Evolutionary conservation across 2,797 vertebrate species (phyloP).

Genomic region (Poecile montanus): DNA sequence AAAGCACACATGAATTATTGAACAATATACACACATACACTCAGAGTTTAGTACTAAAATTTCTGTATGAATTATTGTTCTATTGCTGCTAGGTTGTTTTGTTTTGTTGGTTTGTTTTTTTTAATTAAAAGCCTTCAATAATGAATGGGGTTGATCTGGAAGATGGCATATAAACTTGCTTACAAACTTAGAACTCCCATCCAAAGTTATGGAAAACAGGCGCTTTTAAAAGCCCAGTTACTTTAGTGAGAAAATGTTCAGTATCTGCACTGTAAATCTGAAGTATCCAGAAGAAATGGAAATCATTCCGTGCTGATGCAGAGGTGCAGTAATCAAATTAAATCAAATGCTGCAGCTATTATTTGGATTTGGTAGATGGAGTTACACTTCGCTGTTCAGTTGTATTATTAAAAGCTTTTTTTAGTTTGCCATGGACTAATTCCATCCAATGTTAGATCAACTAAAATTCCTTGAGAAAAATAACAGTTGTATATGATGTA

Average conservation of each 20-base stretch:
- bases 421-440: neutral
- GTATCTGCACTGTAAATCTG: neutral
- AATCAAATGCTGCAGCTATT: neutral
- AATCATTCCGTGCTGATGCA: neutral
- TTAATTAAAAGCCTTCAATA: neutral
- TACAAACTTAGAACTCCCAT: neutral
- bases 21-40: neutral
- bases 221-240: neutral
- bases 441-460: neutral
- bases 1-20: neutral
- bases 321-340: neutral
- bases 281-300: neutral
- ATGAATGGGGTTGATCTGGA: neutral
- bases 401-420: neutral
- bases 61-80: neutral
- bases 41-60: neutral
- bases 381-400: neutral
- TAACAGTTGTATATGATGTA: neutral
- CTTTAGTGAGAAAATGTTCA: neutral
- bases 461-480: neutral
- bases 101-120: neutral
- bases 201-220: neutral
- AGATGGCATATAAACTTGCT: neutral
- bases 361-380: neutral
- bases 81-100: neutral